A percentile compares a stretch with the other conserved stretches of the same genome.
Evolutionary conservation across 2,888 invertebrate species (phyloP).

Genomic region (Pollenia amentaria): DNA sequence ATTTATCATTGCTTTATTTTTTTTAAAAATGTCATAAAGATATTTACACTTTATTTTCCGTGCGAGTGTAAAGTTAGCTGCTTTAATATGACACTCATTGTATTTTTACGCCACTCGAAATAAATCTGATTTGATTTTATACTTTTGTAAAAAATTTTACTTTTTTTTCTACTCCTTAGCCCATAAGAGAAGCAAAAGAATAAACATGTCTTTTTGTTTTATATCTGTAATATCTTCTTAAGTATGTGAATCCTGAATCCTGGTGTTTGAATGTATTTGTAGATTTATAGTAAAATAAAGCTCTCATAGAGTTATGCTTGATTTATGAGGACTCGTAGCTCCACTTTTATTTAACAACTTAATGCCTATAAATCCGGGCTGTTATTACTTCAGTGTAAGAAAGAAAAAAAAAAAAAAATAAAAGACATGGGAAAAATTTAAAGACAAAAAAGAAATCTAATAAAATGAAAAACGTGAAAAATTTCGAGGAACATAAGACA

Average conservation of each 20-base stretch:
- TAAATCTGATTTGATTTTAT: constrained; percentile 52
- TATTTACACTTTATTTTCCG: not conserved
- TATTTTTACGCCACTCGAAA: constrained; percentile 31
- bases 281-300: constrained; percentile 28
- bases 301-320: constrained; percentile 60
- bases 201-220: constrained; percentile 37
- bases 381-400: constrained; percentile 56
- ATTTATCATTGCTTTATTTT: not conserved
- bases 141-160: constrained; percentile 28
- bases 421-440: constrained; percentile 15
- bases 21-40: not conserved
- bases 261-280: not conserved
- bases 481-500: not conserved
- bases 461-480: not conserved
- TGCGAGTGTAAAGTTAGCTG: not conserved
- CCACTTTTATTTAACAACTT: constrained; percentile 68
- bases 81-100: not conserved
- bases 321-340: constrained; percentile 69
- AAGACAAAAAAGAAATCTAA: not conserved
- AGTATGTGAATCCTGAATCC: not conserved
- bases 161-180: constrained; percentile 1
- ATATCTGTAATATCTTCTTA: constrained; percentile 7
- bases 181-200: not conserved
- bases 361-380: constrained; percentile 70
- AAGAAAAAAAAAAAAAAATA: not conserved